These are phyloP conservation scores for Idaea dimidiata DNA, from an alignment of 2,888 invertebrate genomes.

Conservation along the genomic window DNA sequence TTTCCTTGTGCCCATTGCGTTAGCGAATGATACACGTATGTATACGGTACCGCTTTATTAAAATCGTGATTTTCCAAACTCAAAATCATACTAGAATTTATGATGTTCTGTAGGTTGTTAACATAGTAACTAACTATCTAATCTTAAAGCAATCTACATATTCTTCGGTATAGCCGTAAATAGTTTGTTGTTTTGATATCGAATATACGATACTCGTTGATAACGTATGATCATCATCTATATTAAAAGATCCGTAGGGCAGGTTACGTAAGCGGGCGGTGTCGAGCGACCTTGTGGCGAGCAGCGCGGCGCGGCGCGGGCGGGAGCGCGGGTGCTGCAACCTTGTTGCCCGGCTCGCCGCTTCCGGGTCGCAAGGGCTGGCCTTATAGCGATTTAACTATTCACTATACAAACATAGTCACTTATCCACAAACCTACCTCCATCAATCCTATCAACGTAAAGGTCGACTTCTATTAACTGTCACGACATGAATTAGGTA, in stretches of 20 bases:
- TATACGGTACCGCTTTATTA: neutral
- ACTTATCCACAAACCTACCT: neutral
- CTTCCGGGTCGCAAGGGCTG: slow-evolving; percentile 75
- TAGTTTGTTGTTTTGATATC: neutral
- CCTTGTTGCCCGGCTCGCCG: slow-evolving; percentile 69
- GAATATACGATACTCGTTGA: neutral
- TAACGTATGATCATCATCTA: slow-evolving; percentile 28
- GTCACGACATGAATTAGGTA: neutral
- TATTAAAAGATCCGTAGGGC: slow-evolving; percentile 47
- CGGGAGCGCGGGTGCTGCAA: slow-evolving; percentile 44
- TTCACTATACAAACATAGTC: slow-evolving; percentile 13
- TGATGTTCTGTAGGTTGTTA: neutral
- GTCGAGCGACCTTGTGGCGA: slow-evolving; percentile 42
- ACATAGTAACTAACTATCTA: neutral
- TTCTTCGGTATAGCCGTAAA: neutral
- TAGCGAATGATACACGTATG: slow-evolving; percentile 13
- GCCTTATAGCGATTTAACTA: slow-evolving; percentile 49
- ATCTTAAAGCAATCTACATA: neutral
- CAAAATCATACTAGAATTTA: neutral
- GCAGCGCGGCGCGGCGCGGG: slow-evolving; percentile 36
- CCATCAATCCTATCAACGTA: slow-evolving; percentile 2
- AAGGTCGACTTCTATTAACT: slow-evolving; percentile 14
- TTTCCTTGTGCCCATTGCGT: slow-evolving; percentile 22
- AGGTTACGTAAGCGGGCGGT: slow-evolving; percentile 62
- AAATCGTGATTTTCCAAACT: neutral